phyloP scores from a whole-genome alignment of 1,140 invertebrate species.

The Heliothis virescens region DNA sequence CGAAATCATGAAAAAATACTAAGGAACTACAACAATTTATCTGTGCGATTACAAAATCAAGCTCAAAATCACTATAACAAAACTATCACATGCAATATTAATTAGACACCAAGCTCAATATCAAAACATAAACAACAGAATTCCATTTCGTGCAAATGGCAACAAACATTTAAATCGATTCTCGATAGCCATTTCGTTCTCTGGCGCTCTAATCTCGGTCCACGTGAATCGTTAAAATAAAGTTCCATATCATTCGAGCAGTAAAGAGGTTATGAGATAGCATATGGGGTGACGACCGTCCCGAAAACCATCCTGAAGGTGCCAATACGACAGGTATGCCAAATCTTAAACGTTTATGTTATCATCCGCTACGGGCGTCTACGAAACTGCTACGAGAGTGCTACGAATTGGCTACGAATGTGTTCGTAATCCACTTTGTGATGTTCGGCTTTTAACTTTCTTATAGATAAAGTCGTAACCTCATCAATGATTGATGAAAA shows the following conservation, averaged over 20 bases:
- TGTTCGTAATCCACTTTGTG: conserved; percentile 40
- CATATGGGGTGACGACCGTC: conserved; percentile 74
- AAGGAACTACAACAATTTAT: too few relatives aligned
- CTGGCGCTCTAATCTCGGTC: conserved; percentile 22
- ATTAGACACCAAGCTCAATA: not conserved
- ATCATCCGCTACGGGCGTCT: conserved; percentile 64
- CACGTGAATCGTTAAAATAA: conserved; percentile 50
- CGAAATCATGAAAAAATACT: too few relatives aligned
- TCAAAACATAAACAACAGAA: conserved; percentile 40
- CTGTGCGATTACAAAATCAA: too few relatives aligned
- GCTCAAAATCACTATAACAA: too few relatives aligned
- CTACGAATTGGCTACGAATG: conserved; percentile 45
- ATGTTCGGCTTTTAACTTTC: conserved; percentile 10
- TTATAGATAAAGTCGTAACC: not conserved
- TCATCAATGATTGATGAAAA: conserved; percentile 6
- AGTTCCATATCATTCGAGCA: conserved; percentile 75
- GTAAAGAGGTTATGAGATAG: conserved; percentile 67
- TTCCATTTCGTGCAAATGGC: conserved; percentile 21
- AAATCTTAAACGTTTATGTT: conserved; percentile 62
- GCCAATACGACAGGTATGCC: conserved; percentile 61
- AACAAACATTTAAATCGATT: conserved; percentile 46
- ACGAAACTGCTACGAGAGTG: conserved; percentile 67
- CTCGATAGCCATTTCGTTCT: conserved; percentile 33
- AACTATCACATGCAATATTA: too few relatives aligned
- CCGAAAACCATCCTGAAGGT: conserved; percentile 64